Percentiles rank a stretch among this genome's conserved stretches.
Conservation (phyloP, 2,113 vertebrate species). For the Chaetorhynchus papuensis region DNA sequence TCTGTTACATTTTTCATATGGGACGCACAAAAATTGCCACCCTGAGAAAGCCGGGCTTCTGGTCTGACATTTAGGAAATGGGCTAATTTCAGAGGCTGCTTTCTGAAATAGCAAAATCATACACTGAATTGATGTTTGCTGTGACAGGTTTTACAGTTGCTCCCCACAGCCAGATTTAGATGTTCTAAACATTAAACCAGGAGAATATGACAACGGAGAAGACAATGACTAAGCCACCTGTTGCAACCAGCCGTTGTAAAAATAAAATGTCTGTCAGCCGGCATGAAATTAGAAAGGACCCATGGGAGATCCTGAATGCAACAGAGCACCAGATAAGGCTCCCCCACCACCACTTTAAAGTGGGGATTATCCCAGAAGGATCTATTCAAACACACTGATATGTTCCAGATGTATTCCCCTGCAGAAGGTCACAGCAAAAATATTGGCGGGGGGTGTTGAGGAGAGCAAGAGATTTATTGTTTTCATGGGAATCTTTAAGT, state of each 20-base stretch:
- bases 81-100: background rate
- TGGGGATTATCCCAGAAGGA: background rate
- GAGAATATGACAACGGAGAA: background rate
- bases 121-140: background rate
- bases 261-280: background rate
- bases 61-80: background rate
- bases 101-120: background rate
- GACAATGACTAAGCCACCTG: background rate
- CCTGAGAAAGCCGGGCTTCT: background rate
- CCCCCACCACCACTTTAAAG: background rate
- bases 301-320: background rate
- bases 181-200: background rate
- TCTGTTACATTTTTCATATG: background rate
- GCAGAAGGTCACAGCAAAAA: background rate
- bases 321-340: background rate
- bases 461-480: background rate
- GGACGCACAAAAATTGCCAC: background rate
- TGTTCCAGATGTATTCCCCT: background rate
- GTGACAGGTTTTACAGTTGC: background rate
- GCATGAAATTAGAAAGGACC: background rate
- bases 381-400: background rate
- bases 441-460: background rate
- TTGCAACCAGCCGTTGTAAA: background rate
- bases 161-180: conserved; percentile 1
- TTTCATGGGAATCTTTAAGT: background rate